Evolutionary conservation across 1,140 invertebrate genomes (phyloP).

Genomic region (Pemphigus obesinymphae): DNA sequence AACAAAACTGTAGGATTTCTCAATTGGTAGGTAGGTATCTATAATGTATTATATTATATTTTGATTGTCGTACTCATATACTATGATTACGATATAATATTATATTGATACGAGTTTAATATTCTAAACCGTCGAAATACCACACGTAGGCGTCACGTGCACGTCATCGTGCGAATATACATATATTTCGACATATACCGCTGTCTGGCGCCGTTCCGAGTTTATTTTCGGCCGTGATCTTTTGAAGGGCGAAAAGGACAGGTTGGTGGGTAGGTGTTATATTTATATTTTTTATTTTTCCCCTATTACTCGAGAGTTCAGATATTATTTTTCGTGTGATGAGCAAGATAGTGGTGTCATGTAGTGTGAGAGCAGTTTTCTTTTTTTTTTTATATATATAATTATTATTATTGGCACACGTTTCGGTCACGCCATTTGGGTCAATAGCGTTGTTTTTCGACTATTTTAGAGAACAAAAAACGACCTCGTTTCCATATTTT

Average conservation of each 20-base stretch:
- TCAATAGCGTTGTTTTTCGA: not conserved
- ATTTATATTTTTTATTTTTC: not conserved
- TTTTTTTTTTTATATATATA: too few species aligned
- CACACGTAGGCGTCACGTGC: not conserved
- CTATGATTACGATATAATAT: too few species aligned
- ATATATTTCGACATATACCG: not conserved
- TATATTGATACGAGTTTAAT: too few species aligned
- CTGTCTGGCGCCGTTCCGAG: not conserved
- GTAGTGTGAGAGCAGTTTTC: not conserved
- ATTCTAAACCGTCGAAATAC: not conserved
- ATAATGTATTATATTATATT: too few species aligned
- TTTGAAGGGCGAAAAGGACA: not conserved
- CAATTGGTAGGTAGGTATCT: too few species aligned
- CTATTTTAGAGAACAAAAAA: not conserved
- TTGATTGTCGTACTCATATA: too few species aligned
- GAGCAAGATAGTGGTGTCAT: too few species aligned
- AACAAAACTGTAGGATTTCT: too few species aligned
- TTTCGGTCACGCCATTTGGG: not conserved
- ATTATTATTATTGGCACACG: too few species aligned
- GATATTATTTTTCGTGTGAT: not conserved
- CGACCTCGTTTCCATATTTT: too few species aligned
- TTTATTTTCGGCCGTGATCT: constrained; percentile 32
- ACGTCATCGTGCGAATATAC: not conserved
- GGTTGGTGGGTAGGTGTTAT: too few species aligned
- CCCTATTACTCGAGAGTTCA: not conserved